Evolutionary conservation across 2,888 invertebrate species (phyloP), one percentile per base, ranked within the genome.

Genomic region (Iselma pallidipennis): DNA sequence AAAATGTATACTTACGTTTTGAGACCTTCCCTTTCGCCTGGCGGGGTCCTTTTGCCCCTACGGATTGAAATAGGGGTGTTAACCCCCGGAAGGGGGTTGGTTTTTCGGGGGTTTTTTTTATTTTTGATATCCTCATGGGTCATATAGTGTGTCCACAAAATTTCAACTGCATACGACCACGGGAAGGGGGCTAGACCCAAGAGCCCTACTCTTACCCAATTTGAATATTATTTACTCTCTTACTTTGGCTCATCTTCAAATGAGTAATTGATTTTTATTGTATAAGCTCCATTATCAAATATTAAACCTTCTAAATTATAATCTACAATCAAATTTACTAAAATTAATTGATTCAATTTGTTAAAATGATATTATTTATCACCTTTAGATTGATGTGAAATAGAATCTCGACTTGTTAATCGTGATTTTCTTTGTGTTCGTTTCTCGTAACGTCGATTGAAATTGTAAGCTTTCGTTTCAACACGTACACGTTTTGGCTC

Each of bases 251-350:
- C 82, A 65, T 81, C 83, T 70, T 86, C 86, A 6, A 85, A 86
- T 1, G 91, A 87, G 73, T 89, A 86, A n/a, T 95, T 96, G 58
- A 90, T 90, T 87, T 97, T 97, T 0, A 91, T 90, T 0, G 89
- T 88, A 76, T 90, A 91, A 0, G 91, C 96, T 14, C 97, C 97
- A 84, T 95, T 96, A 78, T 97, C 97, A 7, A 80, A 61, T 33
- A 64, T 64, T 9, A 64, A 26, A n/a, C 53, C 64, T 25, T 64
- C 54, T 31, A 64, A 33, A 49, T 64, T 55, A 25, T 55, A 49
- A 29, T 64, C 64, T 57, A 54, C 49, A 63, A 60, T 0, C 3
- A 25, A 19, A 49, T 23, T 49, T 28, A 2, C 7, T 2, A 3
- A 10, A 16, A 9, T 45, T 4, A 45, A 45, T 19, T 4, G 6